Evolutionary conservation across 2,113 vertebrate species (phyloP).

Genomic region (Trematomus loennbergii): DNA sequence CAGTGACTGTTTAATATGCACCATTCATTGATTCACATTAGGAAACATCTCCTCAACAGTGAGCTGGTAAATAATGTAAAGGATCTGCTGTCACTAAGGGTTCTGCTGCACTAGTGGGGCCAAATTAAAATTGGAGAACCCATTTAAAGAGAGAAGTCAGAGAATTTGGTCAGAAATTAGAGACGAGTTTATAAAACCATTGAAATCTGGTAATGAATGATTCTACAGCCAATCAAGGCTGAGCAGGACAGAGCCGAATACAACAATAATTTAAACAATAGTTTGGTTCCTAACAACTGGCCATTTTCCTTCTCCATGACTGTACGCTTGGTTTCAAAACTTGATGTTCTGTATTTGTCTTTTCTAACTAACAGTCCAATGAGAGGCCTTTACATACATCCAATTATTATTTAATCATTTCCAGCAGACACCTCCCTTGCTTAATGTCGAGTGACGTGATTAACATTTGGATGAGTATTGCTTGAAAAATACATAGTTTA

Average conservation of each 20-base stretch:
- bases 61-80: constrained; percentile 78
- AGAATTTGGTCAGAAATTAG: constrained; percentile 47
- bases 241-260: background rate
- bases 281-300: too few relatives aligned
- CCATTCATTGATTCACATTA: constrained; percentile 79
- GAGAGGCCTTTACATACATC: constrained; percentile 32
- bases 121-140: constrained; percentile 77
- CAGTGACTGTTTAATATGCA: constrained; percentile 77
- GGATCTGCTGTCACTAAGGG: constrained; percentile 64
- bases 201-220: constrained; percentile 48
- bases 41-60: constrained; percentile 72
- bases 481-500: background rate
- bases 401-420: constrained; percentile 46
- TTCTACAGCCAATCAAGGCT: constrained; percentile 24
- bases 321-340: constrained; percentile 38
- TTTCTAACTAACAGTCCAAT: constrained; percentile 32
- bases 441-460: background rate
- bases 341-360: constrained; percentile 26
- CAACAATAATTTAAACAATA: too few relatives aligned
- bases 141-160: constrained; percentile 54
- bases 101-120: constrained; percentile 59
- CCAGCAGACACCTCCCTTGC: constrained; percentile 4
- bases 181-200: constrained; percentile 17
- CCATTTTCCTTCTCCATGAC: too few relatives aligned
- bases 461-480: background rate